Conservation (phyloP, 1,140 invertebrate genomes). For the Sycobia sp. region DNA sequence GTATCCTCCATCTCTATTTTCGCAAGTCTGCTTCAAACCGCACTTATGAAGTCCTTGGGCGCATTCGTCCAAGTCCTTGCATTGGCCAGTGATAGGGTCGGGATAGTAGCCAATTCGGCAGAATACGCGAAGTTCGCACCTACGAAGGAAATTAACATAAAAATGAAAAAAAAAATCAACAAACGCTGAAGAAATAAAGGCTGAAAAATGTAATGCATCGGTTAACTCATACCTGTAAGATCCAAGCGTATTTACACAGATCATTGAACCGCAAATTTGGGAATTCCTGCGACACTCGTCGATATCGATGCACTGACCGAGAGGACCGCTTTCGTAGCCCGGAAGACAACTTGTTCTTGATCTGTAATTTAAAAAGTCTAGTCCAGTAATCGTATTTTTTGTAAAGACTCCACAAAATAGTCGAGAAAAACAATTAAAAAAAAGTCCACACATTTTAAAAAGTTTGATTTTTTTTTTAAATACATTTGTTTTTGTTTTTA, state of each 20-base stretch:
- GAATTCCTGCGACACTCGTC: slow-evolving; percentile 61
- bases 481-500: not conserved
- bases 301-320: slow-evolving; percentile 58
- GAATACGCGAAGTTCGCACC: slow-evolving; percentile 65
- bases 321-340: slow-evolving; percentile 46
- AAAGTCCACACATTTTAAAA: too few relatives aligned
- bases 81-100: slow-evolving; percentile 48
- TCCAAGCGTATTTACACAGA: slow-evolving; percentile 65
- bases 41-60: slow-evolving; percentile 70
- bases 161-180: not conserved
- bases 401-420: too few relatives aligned
- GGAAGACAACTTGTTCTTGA: slow-evolving; percentile 40
- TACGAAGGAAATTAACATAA: slow-evolving; percentile 1
- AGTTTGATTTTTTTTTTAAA: not conserved
- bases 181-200: not conserved
- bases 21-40: slow-evolving; percentile 71
- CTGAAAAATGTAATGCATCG: not conserved
- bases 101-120: slow-evolving; percentile 80
- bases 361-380: not conserved
- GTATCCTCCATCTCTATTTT: slow-evolving; percentile 77
- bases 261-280: slow-evolving; percentile 49
- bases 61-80: slow-evolving; percentile 76
- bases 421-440: too few relatives aligned
- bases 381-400: not conserved
- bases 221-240: slow-evolving; percentile 61